Evolutionary conservation across 2,113 vertebrate species (phyloP).

Genomic region (Archilochus colubris): DNA sequence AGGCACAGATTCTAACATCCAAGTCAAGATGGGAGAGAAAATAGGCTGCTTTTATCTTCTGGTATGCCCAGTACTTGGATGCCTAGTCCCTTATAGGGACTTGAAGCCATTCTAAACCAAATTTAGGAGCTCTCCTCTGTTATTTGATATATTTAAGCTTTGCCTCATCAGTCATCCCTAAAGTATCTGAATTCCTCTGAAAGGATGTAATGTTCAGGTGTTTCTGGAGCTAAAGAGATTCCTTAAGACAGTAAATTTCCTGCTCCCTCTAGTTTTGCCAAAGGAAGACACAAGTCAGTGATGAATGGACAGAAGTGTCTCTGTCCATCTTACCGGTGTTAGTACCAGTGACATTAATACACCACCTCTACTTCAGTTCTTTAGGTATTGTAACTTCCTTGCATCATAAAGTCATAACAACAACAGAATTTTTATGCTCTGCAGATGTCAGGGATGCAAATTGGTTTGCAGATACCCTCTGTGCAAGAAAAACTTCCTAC

Average conservation of each 20-base stretch:
- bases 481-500: not conserved
- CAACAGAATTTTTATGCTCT: not conserved
- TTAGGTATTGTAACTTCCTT: not conserved
- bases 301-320: not conserved
- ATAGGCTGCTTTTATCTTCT: not conserved
- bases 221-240: not conserved
- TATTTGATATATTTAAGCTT: not conserved
- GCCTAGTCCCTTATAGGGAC: not conserved
- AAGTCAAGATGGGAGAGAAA: not conserved
- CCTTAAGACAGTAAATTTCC: not conserved
- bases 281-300: not conserved
- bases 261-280: not conserved
- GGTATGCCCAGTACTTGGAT: rapidly evolving
- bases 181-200: not conserved
- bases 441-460: not conserved
- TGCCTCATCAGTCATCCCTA: not conserved
- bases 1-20: not conserved
- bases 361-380: not conserved
- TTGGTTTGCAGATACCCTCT: not conserved
- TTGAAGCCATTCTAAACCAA: not conserved
- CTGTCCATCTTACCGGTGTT: not conserved
- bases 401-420: not conserved
- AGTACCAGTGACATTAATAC: not conserved
- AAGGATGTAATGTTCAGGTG: not conserved
- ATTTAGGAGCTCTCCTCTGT: not conserved